These are phyloP conservation scores for Plecturocebus donacophilus DNA, from an alignment of 2,113 vertebrate genomes.

Conservation along the genomic window DNA sequence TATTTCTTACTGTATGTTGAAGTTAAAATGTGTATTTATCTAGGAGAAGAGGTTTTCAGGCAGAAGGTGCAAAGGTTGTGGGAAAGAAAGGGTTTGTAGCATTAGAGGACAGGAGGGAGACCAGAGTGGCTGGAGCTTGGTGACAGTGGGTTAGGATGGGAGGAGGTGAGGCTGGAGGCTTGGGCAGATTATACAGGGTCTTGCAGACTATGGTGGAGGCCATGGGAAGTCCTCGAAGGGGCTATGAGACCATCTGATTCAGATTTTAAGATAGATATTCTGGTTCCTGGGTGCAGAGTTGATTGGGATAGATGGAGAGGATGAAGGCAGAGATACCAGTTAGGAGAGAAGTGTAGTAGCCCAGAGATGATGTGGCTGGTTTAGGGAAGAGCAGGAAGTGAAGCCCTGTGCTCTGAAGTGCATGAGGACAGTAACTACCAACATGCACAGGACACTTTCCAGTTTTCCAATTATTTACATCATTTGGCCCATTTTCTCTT, in stretches of 20 bases:
- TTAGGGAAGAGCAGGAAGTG: not conserved
- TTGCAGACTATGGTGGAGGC: not conserved
- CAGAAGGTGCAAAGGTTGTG: not conserved
- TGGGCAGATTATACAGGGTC: not conserved
- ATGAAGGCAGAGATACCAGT: not conserved
- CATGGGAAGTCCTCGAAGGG: not conserved
- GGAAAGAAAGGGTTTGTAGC: not conserved
- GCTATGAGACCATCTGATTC: not conserved
- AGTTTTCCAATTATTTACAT: not conserved
- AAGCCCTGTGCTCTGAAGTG: not conserved
- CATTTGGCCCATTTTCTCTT: slow-evolving; percentile 15
- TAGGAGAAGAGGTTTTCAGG: not conserved
- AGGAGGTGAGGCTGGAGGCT: no score
- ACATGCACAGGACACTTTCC: not conserved
- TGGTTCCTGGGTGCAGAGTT: not conserved
- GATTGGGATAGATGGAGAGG: not conserved
- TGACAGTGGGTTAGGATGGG: not conserved
- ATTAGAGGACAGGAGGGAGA: not conserved
- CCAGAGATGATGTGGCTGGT: not conserved
- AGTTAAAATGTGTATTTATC: not conserved
- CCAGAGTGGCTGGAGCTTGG: not conserved
- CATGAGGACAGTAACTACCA: not conserved
- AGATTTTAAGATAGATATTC: not conserved
- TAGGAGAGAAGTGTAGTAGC: not conserved
- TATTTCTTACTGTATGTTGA: not conserved